A percentile compares a stretch with the other conserved stretches of the same genome.
Evolutionary conservation across 2,797 vertebrate genomes (phyloP).

Genomic region (Lagocephalus sceleratus): DNA sequence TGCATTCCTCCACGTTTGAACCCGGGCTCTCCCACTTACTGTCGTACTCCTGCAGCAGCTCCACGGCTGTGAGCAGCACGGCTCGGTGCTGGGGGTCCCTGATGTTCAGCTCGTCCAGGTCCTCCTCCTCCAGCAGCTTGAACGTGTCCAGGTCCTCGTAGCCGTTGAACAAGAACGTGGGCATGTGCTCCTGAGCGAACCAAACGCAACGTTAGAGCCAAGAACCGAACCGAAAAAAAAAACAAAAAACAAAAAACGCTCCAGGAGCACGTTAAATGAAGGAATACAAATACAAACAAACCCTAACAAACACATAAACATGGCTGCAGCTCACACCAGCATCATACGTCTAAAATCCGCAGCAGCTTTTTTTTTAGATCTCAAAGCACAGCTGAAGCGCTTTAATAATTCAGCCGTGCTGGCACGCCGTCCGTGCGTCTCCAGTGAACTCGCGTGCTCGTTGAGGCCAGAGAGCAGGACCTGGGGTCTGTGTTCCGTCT

Average conservation of each 20-base stretch:
- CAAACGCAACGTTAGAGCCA: conserved; percentile 1
- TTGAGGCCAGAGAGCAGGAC: conserved; percentile 19
- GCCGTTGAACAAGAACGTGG: conserved; percentile 96
- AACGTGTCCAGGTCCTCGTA: conserved; percentile 98
- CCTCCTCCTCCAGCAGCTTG: conserved; percentile 95
- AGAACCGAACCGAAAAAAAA: background rate
- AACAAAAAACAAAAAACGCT: too few relatives aligned
- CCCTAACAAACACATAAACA: too few relatives aligned
- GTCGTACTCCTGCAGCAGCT: conserved; percentile 95
- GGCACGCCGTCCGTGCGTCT: conserved; percentile 45
- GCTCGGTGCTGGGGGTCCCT: conserved; percentile 92
- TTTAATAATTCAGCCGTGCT: too few relatives aligned
- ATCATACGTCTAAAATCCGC: too few relatives aligned
- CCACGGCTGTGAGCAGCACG: conserved; percentile 92
- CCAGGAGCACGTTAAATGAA: too few relatives aligned
- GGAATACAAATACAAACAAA: too few relatives aligned
- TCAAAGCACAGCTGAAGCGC: too few relatives aligned
- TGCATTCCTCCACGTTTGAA: too few relatives aligned
- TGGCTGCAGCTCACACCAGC: too few relatives aligned
- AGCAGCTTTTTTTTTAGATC: too few relatives aligned
- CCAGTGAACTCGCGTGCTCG: conserved; percentile 40
- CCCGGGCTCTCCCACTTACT: conserved; percentile 76
- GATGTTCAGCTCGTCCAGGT: conserved; percentile 96
- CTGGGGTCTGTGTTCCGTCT: conserved; percentile 40
- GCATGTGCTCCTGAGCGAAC: conserved; percentile 90